Conservation (phyloP, 1,140 invertebrate species). For the Drosophila sulfurigaster region DNA sequence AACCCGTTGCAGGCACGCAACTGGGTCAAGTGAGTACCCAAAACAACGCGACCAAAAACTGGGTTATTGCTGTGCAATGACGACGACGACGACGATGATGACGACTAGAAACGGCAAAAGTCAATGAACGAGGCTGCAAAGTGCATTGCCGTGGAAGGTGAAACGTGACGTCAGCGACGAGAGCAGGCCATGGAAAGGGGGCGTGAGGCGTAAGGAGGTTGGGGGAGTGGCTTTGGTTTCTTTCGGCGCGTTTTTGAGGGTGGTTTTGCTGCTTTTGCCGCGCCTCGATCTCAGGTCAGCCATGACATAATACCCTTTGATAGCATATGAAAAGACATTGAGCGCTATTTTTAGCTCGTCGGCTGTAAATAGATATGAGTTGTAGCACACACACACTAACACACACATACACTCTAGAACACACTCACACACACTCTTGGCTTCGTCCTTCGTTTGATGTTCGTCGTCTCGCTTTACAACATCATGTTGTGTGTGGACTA, state of each 20-base stretch:
- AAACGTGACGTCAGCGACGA: conserved; percentile 71
- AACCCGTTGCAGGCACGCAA: conserved; percentile 43
- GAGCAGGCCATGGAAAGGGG: too few relatives aligned
- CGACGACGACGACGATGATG: conserved; percentile 25
- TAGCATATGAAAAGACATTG: conserved; percentile 64
- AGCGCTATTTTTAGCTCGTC: conserved; percentile 63
- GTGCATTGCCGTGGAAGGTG: conserved; percentile 78
- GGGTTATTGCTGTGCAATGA: conserved; percentile 59
- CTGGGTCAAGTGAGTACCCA: conserved; percentile 67
- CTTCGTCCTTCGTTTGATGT: conserved; percentile 44
- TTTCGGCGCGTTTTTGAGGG: background rate
- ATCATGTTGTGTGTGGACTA: conserved; percentile 6
- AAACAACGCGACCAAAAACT: conserved; percentile 66
- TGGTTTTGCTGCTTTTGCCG: conserved; percentile 3
- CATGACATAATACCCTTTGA: conserved; percentile 81
- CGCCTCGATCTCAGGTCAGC: conserved; percentile 58
- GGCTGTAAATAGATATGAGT: conserved; percentile 59
- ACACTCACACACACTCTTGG: conserved; percentile 14
- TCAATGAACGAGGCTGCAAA: conserved; percentile 65
- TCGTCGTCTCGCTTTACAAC: conserved; percentile 15
- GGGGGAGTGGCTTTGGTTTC: background rate
- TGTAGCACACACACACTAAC: conserved; percentile 15
- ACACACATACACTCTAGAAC: conserved; percentile 2
- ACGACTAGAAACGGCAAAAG: conserved; percentile 43
- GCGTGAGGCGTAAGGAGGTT: too few relatives aligned